Evolutionary conservation across 2,888 invertebrate genomes (phyloP), one percentile per base, ranked within the genome.

Genomic region (Iselma pallidipennis): DNA sequence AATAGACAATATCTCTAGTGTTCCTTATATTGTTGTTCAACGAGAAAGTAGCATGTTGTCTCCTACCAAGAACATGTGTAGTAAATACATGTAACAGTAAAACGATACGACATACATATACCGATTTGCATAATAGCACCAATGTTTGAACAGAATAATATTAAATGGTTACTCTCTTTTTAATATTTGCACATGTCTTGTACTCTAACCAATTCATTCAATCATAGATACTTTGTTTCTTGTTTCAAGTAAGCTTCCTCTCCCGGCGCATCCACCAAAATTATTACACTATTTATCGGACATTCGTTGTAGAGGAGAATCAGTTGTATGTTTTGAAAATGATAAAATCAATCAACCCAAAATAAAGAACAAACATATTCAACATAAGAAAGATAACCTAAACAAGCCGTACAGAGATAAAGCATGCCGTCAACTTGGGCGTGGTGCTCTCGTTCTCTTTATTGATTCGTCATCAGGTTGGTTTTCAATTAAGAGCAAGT

Each of bases 381-480:
- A 9, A 31, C 4, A 37, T 26, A 7, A 6, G 4, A 21, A 51
- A 60, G 42, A 49, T 42, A 55, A 45, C 55, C 59, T 51, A 49
- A 31, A 51, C n/a, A 63, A 56, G 37, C 21, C 23, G 45, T 56
- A 21, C 9, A 21, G 52, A 59, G 57, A 59, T 63, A 63, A 53
- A 59, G 57, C 59, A 53, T 60, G 64, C 60, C 64, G 64, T 64
- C 60, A 64, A 64, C 57, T 60, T 64, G 64, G 76, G 75, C 75
- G 77, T 76, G 76, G 74, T 74, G 68, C 72, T 56, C 60, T 69
- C 74, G 75, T 75, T 75, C 76, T 74, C 77, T 79, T 81, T 82
- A 82, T 82, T 81, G 82, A 82, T 82, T 82, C 81, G 81, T 82
- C 81, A 82, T 82, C 82, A 81, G 81, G 80, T 82, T 80, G 81